These are phyloP conservation scores for Ptiloglossa arizonensis DNA, from an alignment of 1,140 invertebrate genomes.

Conservation along the genomic window DNA sequence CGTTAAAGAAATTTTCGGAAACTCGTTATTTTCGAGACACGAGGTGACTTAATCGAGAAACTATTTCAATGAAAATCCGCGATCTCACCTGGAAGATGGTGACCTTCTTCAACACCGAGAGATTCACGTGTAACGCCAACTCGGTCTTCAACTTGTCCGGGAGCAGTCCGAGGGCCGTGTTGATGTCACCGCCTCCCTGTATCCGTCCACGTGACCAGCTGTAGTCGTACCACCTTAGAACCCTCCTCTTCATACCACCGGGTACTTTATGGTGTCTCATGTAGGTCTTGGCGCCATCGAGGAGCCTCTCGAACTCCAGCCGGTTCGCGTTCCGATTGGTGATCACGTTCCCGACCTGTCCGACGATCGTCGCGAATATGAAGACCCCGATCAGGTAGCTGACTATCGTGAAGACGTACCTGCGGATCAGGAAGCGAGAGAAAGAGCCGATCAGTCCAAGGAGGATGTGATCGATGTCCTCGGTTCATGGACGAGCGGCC, in stretches of 20 bases:
- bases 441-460: constrained; percentile 72
- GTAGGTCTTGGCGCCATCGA: constrained; percentile 97
- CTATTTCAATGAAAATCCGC: too few species aligned
- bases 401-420: constrained; percentile 97
- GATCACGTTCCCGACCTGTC: constrained; percentile 98
- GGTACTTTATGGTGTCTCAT: constrained; percentile 99
- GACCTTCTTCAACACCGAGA: constrained; percentile 97
- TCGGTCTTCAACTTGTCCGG: constrained; percentile 98
- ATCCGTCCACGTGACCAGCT: constrained; percentile 98
- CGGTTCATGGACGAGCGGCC: constrained; percentile 77
- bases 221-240: constrained; percentile 98
- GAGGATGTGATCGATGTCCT: constrained; percentile 61
- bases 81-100: constrained; percentile 80
- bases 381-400: constrained; percentile 98
- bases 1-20: too few species aligned
- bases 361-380: constrained; percentile 98
- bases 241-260: constrained; percentile 95
- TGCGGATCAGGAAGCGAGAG: constrained; percentile 83
- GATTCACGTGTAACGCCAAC: constrained; percentile 96
- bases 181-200: constrained; percentile 97
- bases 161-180: constrained; percentile 94
- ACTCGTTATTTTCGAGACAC: too few species aligned
- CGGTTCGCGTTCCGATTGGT: constrained; percentile 98
- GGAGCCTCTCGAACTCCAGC: constrained; percentile 95
- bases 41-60: too few species aligned